These are phyloP conservation scores for Hydrochoerus hydrochaeris DNA, from an alignment of 2,113 vertebrate genomes.

Conservation along the genomic window DNA sequence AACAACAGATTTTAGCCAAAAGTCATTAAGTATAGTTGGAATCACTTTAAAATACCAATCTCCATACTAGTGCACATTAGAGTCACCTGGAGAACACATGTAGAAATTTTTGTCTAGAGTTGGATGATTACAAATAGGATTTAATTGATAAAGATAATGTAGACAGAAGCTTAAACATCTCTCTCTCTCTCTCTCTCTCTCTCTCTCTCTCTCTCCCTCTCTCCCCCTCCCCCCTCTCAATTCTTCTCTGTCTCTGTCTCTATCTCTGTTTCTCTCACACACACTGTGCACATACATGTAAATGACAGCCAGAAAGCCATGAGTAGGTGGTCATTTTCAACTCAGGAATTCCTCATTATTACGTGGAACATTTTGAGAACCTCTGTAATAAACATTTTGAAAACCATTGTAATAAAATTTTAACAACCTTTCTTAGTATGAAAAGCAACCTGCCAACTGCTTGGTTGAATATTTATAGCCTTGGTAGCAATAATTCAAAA, in stretches of 20 bases:
- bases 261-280: background rate
- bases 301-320: too few species aligned
- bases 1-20: background rate
- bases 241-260: background rate
- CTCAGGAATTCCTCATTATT: too few species aligned
- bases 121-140: background rate
- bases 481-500: background rate
- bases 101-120: accelerated
- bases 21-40: background rate
- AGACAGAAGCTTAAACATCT: background rate
- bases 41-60: background rate
- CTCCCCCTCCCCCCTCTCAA: background rate
- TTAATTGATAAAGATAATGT: background rate
- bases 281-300: background rate
- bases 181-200: background rate
- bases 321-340: too few species aligned
- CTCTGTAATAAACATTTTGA: background rate
- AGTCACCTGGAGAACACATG: background rate
- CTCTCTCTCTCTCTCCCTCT: background rate
- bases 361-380: background rate
- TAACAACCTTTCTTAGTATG: background rate
- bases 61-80: background rate
- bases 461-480: background rate
- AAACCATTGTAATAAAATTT: background rate
- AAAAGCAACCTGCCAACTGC: background rate